A percentile compares a stretch with the other conserved stretches of the same genome.
Evolutionary conservation across 1,140 invertebrate species (phyloP).

Genomic region (Calephelis virginiensis): DNA sequence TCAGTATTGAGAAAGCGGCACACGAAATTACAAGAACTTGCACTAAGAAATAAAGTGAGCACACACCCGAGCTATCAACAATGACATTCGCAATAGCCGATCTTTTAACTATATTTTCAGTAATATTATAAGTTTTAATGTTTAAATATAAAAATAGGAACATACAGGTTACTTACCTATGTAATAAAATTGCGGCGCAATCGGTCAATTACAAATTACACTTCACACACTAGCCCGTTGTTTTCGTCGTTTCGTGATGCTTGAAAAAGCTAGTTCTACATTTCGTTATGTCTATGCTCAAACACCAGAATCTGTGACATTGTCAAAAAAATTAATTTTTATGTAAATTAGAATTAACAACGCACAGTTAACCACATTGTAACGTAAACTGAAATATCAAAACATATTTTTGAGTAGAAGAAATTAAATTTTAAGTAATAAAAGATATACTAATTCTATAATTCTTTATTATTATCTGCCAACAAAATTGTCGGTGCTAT

Average conservation of each 20-base stretch:
- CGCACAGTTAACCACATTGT: no score
- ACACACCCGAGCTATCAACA: constrained; percentile 53
- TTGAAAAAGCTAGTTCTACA: constrained; percentile 68
- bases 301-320: constrained; percentile 3
- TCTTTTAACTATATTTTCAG: not conserved
- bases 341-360: not conserved
- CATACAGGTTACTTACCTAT: constrained; percentile 53
- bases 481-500: no score
- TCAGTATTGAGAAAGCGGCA: not conserved
- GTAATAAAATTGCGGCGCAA: constrained; percentile 77
- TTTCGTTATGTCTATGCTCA: constrained; percentile 58
- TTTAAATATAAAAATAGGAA: constrained; percentile 18
- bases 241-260: constrained; percentile 79
- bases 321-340: not conserved
- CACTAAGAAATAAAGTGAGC: constrained; percentile 35
- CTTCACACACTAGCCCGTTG: constrained; percentile 78
- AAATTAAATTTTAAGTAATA: no score
- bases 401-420: no score
- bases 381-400: no score
- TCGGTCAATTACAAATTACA: constrained; percentile 72
- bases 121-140: not conserved
- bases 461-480: no score
- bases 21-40: constrained; percentile 19
- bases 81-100: constrained; percentile 36
- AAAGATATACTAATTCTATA: no score